Evolutionary conservation across 2,888 invertebrate genomes (phyloP), one percentile per base, ranked within the genome.

Genomic region (Caenorhabditis panamensis): DNA sequence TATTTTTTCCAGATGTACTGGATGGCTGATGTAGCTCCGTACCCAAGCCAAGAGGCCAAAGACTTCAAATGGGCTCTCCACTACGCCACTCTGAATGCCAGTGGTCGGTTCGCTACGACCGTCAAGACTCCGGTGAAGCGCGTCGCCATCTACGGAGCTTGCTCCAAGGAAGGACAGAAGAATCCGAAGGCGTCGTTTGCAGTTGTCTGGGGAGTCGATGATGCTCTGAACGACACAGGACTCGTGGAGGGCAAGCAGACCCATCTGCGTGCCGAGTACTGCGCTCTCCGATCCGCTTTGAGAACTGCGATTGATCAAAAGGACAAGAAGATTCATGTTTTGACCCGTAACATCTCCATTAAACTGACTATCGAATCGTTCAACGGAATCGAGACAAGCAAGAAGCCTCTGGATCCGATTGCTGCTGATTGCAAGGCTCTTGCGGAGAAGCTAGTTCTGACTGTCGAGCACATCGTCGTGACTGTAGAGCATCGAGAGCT

Each of bases 1-100:
- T 20, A 8, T 9, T 20, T 58, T 22, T 20, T 58, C 20, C 37
- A 58, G 58, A 58, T 36, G 18, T 58, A 58, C 37, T 58, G 31
- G 31, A 5, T 58, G 20, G 37, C 20, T 16, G 58, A 36, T 16
- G n/a, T 28, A 1, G 22, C 51, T 11, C 28, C 54, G n/a, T 37
- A 5, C 18, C 20, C 58, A 1, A 20, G 16, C 20, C 49, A 6
- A 41, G 3, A 49, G 20, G 2, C 6, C 20, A 11, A 49, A 4
- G 20, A 20, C 16, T 9, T 20, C 20, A 49, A 20, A 49, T 11
- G 13, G 3, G 49, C 49, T 6, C 20, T 49, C 1, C 2, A 49
- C 20, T 22, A 20, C 20, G 49, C 49, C 5, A 49, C 18, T 20
- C 20, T 11, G 49, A 49, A 22, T 3, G 49, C 49, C 20, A 49